Evolutionary conservation across 1,140 invertebrate genomes (phyloP).

Genomic region (Orius insidiosus): DNA sequence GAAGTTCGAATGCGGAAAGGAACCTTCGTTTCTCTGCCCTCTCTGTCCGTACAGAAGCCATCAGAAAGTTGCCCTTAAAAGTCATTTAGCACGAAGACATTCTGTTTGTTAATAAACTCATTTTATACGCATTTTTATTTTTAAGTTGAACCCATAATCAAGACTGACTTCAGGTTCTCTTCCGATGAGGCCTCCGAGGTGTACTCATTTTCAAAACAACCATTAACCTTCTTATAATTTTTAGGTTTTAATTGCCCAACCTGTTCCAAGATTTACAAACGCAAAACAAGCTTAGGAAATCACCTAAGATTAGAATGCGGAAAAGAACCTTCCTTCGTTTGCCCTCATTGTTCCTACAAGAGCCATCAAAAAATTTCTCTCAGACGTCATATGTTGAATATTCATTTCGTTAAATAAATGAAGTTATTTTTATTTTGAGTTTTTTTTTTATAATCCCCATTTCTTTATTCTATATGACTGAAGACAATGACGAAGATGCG

Average conservation of each 20-base stretch:
- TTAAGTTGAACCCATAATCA: too few species aligned
- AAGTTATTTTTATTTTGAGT: not conserved
- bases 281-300: conserved; percentile 30
- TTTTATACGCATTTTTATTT: too few species aligned
- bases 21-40: conserved; percentile 31
- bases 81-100: conserved; percentile 25
- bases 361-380: conserved; percentile 22
- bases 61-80: conserved; percentile 26
- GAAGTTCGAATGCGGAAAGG: conserved; percentile 31
- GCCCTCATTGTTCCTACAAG: conserved; percentile 25
- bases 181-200: too few species aligned
- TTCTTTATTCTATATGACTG: too few species aligned
- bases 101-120: too few species aligned
- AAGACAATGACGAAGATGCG: too few species aligned
- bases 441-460: not conserved
- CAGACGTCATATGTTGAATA: not conserved
- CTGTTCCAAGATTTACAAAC: conserved; percentile 33
- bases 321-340: conserved; percentile 26
- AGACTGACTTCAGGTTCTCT: too few species aligned
- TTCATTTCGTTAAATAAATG: not conserved
- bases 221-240: conserved; percentile 4
- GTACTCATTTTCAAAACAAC: too few species aligned
- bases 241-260: conserved; percentile 14
- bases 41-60: conserved; percentile 27
- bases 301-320: conserved; percentile 37